Conservation (phyloP, 2,888 invertebrate species). For the Cybosia mesomella region DNA sequence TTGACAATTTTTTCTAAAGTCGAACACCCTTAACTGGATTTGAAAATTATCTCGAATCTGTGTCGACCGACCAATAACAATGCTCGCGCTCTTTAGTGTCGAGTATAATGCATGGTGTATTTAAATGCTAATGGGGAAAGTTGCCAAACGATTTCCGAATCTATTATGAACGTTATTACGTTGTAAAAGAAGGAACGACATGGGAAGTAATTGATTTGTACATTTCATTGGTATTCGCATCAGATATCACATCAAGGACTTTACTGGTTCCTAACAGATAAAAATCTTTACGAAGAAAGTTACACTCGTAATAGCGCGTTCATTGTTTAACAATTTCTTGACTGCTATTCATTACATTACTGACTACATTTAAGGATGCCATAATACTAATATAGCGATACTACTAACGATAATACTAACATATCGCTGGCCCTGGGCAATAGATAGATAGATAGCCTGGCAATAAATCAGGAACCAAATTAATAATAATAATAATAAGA, state of each 20-base stretch:
- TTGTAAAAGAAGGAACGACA: background rate
- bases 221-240: slow-evolving; percentile 3
- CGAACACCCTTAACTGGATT: background rate
- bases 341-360: background rate
- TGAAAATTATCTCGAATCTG: background rate
- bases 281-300: slow-evolving; percentile 5
- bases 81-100: background rate
- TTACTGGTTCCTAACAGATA: background rate
- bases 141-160: background rate
- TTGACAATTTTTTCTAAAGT: background rate
- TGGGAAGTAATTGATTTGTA: slow-evolving; percentile 5
- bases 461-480: too few species aligned
- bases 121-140: slow-evolving; percentile 2
- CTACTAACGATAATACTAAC: too few species aligned
- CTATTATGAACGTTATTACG: background rate
- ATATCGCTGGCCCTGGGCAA: too few species aligned
- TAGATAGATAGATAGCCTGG: too few species aligned
- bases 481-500: too few species aligned
- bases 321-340: background rate
- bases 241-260: background rate
- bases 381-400: too few species aligned
- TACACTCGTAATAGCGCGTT: background rate
- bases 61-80: slow-evolving; percentile 1
- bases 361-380: background rate
- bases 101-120: background rate